Evolutionary conservation across 2,888 invertebrate genomes (phyloP), one percentile per base, ranked within the genome.

Genomic region (Hemistola chrysoprasaria): DNA sequence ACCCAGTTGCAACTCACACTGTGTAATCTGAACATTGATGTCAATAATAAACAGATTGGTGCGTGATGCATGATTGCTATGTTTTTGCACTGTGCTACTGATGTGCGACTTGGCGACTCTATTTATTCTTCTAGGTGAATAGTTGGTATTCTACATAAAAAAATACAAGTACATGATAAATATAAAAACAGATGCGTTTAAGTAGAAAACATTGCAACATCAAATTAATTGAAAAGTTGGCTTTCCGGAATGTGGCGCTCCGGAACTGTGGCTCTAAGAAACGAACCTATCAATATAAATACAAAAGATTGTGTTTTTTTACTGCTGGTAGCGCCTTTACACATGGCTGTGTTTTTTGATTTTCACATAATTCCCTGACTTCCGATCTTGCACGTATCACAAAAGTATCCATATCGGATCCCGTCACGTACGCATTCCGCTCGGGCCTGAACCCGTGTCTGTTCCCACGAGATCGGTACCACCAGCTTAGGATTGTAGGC

Each of bases 371-470:
- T 40, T 24, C 24, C 23, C 26, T n/a, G n/a, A n/a, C 8, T 2
- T 6, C 8, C 23, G 24, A 10, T 23, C 29, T 10, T 16, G 24
- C 34, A 11, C 30, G 35, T 20, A 20, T 11, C 10, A 21, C 10
- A 25, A 9, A 22, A 6, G 1, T 8, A n/a, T 11, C 16, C 21
- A n/a, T 11, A 11, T 6, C 38, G 51, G 54, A 65, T 58, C 48
- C 53, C 51, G 40, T 39, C 65, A 62, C 64, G 65, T 61, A 50
- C 53, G 44, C 51, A 56, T 56, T 51, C 56, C 56, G 40, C 22
- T 6, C 29, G 37, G 34, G 40, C 32, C 22, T n/a, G n/a, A n/a
- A n/a, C n/a, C 43, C 30, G 11, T 22, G 28, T 22, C 20, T n/a
- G 46, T 54, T 56, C 56, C 53, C 56, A 56, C 56, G 50, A 36